phyloP scores from a whole-genome alignment of 2,888 invertebrate genomes.

The Agonum fuliginosum region DNA sequence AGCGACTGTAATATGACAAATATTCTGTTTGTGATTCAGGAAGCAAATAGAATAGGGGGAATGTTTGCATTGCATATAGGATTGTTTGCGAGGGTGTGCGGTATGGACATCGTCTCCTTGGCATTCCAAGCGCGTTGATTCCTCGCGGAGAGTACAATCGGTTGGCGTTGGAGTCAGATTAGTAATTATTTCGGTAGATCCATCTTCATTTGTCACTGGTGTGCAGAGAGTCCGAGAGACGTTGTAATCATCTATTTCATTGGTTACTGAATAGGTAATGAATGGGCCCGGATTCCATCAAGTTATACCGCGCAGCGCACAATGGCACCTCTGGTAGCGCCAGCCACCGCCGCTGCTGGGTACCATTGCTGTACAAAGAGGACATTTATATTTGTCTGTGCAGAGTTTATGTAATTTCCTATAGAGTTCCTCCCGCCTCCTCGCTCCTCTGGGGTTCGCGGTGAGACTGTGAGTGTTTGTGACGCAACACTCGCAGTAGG shows the following conservation, averaged over 20 bases:
- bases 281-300: constrained; percentile 73
- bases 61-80: too few species aligned
- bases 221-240: constrained; percentile 69
- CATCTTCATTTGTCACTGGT: constrained; percentile 72
- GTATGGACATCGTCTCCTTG: background rate
- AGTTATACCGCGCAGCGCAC: constrained; percentile 64
- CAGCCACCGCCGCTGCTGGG: constrained; percentile 67
- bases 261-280: constrained; percentile 74
- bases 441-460: background rate
- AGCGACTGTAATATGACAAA: too few species aligned
- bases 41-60: too few species aligned
- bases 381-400: constrained; percentile 74
- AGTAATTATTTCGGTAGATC: constrained; percentile 73
- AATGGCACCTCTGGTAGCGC: constrained; percentile 71
- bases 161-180: constrained; percentile 68
- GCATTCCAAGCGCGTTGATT: constrained; percentile 44
- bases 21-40: too few species aligned
- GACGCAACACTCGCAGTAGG: constrained; percentile 66
- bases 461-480: constrained; percentile 52
- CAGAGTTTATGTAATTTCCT: constrained; percentile 75
- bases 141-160: background rate
- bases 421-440: constrained; percentile 70
- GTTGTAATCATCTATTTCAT: constrained; percentile 74
- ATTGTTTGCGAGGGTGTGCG: too few species aligned
- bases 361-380: constrained; percentile 72